Conservation (phyloP, 1,140 invertebrate species). For the Micrasema longulum region DNA sequence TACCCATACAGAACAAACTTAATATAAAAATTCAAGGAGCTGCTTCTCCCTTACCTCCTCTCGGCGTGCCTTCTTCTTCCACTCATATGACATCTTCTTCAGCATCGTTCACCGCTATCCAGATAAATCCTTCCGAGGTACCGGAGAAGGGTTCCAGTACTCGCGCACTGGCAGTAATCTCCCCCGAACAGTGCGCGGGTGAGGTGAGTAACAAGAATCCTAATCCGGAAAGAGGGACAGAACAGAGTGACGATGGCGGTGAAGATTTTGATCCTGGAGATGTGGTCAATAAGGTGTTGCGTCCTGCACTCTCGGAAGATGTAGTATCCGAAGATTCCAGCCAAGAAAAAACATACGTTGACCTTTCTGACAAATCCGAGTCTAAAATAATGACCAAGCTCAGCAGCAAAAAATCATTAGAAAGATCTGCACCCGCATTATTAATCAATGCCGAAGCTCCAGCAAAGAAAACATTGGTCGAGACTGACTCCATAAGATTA, state of each 20-base stretch:
- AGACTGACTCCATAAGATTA: slow-evolving; percentile 4
- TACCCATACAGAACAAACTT: slow-evolving; percentile 50
- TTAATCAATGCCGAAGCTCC: slow-evolving; percentile 49
- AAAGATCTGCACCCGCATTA: neutral
- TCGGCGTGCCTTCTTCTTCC: too few relatives aligned
- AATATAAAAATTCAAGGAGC: slow-evolving; percentile 52
- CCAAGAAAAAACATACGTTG: slow-evolving; percentile 52
- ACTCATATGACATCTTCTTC: too few relatives aligned
- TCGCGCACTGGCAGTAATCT: too few relatives aligned
- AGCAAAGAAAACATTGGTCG: slow-evolving; percentile 41
- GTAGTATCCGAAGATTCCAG: slow-evolving; percentile 51
- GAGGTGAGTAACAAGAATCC: neutral
- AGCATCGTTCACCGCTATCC: neutral
- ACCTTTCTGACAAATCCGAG: slow-evolving; percentile 54
- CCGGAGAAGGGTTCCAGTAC: neutral
- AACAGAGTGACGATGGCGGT: slow-evolving; percentile 19
- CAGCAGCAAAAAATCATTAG: slow-evolving; percentile 39
- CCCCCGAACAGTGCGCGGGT: too few relatives aligned
- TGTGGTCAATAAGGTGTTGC: slow-evolving; percentile 16
- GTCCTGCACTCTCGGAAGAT: slow-evolving; percentile 43
- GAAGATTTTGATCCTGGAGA: slow-evolving; percentile 37
- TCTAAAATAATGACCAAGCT: slow-evolving; percentile 51
- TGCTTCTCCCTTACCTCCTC: too few relatives aligned
- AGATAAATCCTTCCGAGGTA: neutral
- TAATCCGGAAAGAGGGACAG: slow-evolving; percentile 21